A percentile compares a stretch with the other conserved stretches of the same genome.
phyloP scores from a whole-genome alignment of 2,888 invertebrate genomes.

The Sycophila texana region DNA sequence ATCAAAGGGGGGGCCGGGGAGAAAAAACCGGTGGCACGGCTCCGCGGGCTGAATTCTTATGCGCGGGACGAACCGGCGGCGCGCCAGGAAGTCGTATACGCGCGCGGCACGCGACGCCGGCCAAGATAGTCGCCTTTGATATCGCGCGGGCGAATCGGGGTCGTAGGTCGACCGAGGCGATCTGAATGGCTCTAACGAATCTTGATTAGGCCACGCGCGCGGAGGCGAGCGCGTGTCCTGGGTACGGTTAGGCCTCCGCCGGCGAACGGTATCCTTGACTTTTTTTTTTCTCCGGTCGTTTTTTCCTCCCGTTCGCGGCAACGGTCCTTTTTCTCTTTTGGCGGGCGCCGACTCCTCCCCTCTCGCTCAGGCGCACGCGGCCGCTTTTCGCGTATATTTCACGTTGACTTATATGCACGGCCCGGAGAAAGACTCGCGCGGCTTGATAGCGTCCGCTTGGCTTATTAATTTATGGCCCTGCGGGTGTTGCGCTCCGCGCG shows the following conservation, averaged over 20 bases:
- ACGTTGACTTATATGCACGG: slow-evolving; percentile 19
- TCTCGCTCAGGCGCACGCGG: slow-evolving; percentile 1
- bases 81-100: slow-evolving; percentile 8
- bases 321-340: too few species aligned
- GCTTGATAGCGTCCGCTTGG: slow-evolving; percentile 40
- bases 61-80: slow-evolving; percentile 5
- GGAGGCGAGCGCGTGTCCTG: not conserved
- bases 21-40: slow-evolving; percentile 1
- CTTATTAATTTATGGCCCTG: slow-evolving; percentile 50
- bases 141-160: slow-evolving; percentile 40
- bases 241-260: slow-evolving; percentile 39
- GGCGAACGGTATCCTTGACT: slow-evolving; percentile 1
- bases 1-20: not conserved
- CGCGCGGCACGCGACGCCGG: slow-evolving; percentile 35
- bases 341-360: not conserved
- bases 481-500: not conserved
- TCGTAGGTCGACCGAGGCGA: slow-evolving; percentile 49
- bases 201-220: slow-evolving; percentile 37
- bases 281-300: not conserved
- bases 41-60: slow-evolving; percentile 29
- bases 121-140: slow-evolving; percentile 40
- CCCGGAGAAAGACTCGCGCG: not conserved
- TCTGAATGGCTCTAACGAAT: slow-evolving; percentile 44
- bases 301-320: too few species aligned
- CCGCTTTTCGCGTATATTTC: slow-evolving; percentile 20